Conservation (phyloP, 2,888 invertebrate species). For the Brachynemurus nebulosus region DNA sequence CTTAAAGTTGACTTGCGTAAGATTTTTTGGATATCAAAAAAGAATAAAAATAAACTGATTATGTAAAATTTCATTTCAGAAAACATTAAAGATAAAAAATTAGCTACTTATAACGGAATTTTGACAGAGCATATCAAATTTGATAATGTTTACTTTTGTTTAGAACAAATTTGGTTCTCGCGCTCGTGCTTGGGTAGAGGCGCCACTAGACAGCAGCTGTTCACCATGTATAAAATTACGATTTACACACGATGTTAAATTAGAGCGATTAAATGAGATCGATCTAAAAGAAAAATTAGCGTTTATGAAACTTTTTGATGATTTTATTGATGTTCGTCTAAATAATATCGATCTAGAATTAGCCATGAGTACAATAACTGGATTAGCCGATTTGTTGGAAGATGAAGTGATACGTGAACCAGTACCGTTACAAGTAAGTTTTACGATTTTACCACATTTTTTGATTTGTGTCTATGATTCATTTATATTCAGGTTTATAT, state of each 20-base stretch:
- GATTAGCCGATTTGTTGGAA: conserved; percentile 70
- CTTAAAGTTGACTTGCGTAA: too few species aligned
- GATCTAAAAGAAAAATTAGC: conserved; percentile 32
- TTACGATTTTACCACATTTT: neutral
- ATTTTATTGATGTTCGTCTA: conserved; percentile 47
- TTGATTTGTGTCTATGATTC: too few species aligned
- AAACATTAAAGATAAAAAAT: too few species aligned
- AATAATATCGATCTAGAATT: conserved; percentile 51
- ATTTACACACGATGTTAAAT: conserved; percentile 42
- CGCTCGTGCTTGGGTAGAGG: conserved; percentile 68
- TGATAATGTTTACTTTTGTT: too few species aligned
- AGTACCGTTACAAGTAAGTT: conserved; percentile 61
- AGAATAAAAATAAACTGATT: too few species aligned
- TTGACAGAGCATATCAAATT: too few species aligned
- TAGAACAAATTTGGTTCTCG: conserved; percentile 73
- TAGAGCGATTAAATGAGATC: conserved; percentile 23
- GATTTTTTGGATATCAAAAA: too few species aligned
- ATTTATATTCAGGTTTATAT: conserved; percentile 44
- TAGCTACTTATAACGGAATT: too few species aligned
- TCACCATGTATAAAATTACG: conserved; percentile 43
- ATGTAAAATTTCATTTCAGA: too few species aligned
- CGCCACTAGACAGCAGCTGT: conserved; percentile 35
- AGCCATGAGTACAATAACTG: conserved; percentile 70
- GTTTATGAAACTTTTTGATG: conserved; percentile 33
- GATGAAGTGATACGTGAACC: conserved; percentile 73